Evolutionary conservation across 2,113 vertebrate species (phyloP), one percentile per base, ranked within the genome.

Genomic region (Zapornia atra): DNA sequence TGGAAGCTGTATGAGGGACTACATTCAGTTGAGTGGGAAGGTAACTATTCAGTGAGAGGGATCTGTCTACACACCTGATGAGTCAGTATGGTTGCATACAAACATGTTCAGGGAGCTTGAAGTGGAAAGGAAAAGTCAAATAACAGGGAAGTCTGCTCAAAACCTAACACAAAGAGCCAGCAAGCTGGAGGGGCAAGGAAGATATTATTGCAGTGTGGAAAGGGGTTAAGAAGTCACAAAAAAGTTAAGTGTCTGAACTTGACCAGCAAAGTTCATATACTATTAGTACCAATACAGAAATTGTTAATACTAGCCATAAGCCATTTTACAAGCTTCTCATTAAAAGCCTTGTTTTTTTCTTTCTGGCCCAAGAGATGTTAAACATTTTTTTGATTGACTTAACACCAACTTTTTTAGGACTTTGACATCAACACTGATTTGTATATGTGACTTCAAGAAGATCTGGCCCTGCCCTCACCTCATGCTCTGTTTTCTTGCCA

Each of bases 401-500:
- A 73, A 92, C 91, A 6, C 34, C 12, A 48, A 38, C 83, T 51
- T n/a, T 87, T 92, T 90, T 65, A 94, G 85, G 87, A 96, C 87
- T 96, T 95, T 82, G 71, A 65, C 73, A 60, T 78, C 1, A 4
- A 29, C 15, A n/a, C 42, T 42, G 38, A 10, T 70, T 83, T 60
- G 25, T 86, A 19, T 86, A 38, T 89, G 50, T 82, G 94, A 69
- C 91, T 92, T 84, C 12, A 86, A 19, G 59, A 77, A 20, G 71
- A 86, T 59, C 16, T 2, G 2, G n/a, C 73, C 61, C 78, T 80
- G 54, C n/a, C 75, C 54, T 89, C 19, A 38, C 54, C 44, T 94
- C 70, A 57, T 61, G 69, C 59, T 95, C 87, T 72, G n/a, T 92
- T 95, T 94, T 64, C 81, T 86, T 95, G 54, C 14, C n/a, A 82